Base-by-base conservation (phyloP, 2,888 invertebrate species). In the Patella pellucida region DNA sequence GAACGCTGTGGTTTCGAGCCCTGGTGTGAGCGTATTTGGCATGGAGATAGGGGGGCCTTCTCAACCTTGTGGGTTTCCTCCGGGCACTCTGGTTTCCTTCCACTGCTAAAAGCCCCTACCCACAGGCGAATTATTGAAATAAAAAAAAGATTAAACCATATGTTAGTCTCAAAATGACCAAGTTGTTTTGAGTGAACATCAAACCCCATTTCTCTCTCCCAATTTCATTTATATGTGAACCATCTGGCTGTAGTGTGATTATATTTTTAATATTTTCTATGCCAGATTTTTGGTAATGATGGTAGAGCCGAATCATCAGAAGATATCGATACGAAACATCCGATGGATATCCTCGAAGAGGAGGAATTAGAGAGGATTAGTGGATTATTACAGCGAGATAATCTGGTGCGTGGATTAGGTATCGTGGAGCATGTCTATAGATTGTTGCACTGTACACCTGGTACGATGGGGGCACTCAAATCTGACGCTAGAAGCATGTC, bases 321-420 rank as follows among this genome's bases (percentile, higher is more conserved):
- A 73, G 87, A 88, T 74, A 84, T 89, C 1, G 90, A 91, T 81
- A 89, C 90, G 14, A 79, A 79, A 31, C 85, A 86, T 75, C 90
- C 91, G 1, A 81, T 87, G 85, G 90, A 90, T 74, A 91, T 91
- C 51, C 78, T 88, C 52, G 90, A 90, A 71, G 89, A 89, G 51
- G 91, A 91, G 78, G 91, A 91, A 78, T 81, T 90, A 76, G 90
- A 90, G 79, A 79, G 91, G n/a, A 86, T 91, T 75, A 87, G 88
- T 75, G 88, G 87, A 0, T 82, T 91, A 11, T 82, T 90, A 50
- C 90, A 91, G 83, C 81, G 91, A n/a, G 91, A 91, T 80, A 91
- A 89, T 81, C 86, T 91, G 52, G 89, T 91, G 50, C 84, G 91
- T 4, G 90, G 90, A 4, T 85, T 91, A 51, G 91, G 91, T 54